Percentiles rank a stretch among this genome's conserved stretches.
Conservation (phyloP, 2,797 vertebrate genomes). For the Calcarius lapponicus region DNA sequence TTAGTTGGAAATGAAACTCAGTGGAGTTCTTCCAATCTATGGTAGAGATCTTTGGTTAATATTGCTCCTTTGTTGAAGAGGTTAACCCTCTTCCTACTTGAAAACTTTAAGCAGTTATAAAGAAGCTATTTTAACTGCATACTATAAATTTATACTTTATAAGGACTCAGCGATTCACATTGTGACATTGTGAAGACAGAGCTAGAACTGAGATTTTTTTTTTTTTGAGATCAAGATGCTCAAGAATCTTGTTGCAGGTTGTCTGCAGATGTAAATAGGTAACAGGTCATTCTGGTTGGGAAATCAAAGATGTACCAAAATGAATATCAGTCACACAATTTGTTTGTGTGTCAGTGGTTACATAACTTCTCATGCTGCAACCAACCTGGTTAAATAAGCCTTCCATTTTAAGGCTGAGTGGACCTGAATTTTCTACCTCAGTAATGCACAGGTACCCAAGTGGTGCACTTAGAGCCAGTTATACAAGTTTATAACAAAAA, state of each 20-base stretch:
- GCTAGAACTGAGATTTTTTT: neutral
- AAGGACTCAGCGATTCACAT: neutral
- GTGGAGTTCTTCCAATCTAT: rapidly evolving
- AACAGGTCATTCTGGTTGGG: neutral
- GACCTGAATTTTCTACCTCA: constrained; percentile 8
- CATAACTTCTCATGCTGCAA: neutral
- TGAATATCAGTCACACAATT: neutral
- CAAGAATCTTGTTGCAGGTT: neutral
- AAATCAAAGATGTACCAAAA: neutral
- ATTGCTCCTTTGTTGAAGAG: neutral
- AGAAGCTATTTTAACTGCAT: neutral
- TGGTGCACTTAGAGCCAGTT: neutral
- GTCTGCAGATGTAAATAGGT: neutral
- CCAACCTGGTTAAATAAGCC: neutral
- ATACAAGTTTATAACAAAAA: neutral
- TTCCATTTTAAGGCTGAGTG: constrained; percentile 15
- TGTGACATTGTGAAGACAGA: neutral
- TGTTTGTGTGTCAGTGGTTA: constrained; percentile 4
- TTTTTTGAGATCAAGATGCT: neutral
- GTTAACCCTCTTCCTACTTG: neutral
- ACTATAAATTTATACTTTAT: neutral
- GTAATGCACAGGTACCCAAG: neutral
- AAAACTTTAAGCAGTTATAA: neutral
- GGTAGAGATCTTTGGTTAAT: neutral
- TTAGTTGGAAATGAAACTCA: neutral